Evolutionary conservation across 2,797 vertebrate species (phyloP).

Genomic region (Acridotheres tristis): DNA sequence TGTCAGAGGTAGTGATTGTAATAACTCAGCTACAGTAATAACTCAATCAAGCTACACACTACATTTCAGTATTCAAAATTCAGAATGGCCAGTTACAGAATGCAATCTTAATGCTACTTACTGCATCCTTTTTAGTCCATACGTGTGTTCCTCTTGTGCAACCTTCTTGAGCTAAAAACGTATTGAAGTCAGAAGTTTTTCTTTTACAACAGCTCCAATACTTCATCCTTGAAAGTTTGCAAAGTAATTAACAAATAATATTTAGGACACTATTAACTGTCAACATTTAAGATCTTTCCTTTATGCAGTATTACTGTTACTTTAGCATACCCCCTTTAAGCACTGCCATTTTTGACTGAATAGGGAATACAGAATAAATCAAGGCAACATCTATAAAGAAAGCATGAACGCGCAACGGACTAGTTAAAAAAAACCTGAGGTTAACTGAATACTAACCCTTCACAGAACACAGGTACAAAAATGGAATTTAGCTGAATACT

Average conservation of each 20-base stretch:
- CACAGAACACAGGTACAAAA: slow-evolving; percentile 78
- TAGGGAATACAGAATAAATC: background rate
- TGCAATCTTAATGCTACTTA: slow-evolving; percentile 62
- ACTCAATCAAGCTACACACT: background rate
- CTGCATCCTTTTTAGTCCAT: slow-evolving; percentile 91
- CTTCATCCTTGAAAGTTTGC: slow-evolving; percentile 88
- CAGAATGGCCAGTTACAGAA: background rate
- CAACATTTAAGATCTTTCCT: background rate
- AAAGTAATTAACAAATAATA: slow-evolving; percentile 36
- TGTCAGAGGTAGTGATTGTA: background rate
- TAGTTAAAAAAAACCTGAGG: background rate
- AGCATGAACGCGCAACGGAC: background rate
- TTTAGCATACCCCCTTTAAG: background rate
- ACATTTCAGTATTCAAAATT: background rate
- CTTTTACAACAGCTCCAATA: slow-evolving; percentile 98
- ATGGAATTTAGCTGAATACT: slow-evolving; percentile 24
- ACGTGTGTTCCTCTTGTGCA: slow-evolving; percentile 88
- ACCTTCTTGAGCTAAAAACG: slow-evolving; percentile 94
- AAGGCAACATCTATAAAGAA: background rate
- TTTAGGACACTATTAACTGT: background rate
- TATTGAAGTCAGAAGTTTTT: slow-evolving; percentile 98
- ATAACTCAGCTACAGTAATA: background rate
- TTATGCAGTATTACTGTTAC: background rate
- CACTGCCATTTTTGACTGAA: background rate
- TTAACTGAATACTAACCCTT: slow-evolving; percentile 73